Evolutionary conservation across 2,888 invertebrate species (phyloP).

Genomic region (Oasisia sp.): DNA sequence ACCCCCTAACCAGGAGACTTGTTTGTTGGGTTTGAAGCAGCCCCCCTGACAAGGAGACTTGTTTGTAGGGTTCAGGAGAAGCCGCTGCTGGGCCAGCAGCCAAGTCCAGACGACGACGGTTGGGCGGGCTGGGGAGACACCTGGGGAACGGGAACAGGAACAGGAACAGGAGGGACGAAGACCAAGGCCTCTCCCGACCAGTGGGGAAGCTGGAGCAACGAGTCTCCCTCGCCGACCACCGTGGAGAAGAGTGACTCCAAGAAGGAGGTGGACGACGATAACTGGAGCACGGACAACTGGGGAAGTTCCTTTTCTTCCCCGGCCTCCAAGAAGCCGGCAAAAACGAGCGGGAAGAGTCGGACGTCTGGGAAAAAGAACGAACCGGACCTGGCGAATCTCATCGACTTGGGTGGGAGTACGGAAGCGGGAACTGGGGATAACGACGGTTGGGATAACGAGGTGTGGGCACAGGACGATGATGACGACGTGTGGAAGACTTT

Average conservation of each 20-base stretch:
- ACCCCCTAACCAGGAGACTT: too few relatives aligned
- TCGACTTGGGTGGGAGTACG: background rate
- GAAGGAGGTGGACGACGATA: background rate
- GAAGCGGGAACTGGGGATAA: background rate
- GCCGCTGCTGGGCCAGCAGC: background rate
- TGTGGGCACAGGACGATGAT: background rate
- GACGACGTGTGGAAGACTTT: background rate
- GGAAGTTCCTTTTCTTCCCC: background rate
- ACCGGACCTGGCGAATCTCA: background rate
- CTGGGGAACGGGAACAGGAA: background rate
- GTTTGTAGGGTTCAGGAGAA: background rate
- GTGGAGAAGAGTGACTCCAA: background rate
- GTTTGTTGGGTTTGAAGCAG: background rate
- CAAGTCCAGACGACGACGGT: background rate
- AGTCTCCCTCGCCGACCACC: background rate
- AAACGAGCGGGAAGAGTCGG: background rate
- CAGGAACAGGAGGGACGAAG: background rate
- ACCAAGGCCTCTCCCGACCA: background rate
- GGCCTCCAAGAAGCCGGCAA: background rate
- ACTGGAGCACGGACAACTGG: background rate
- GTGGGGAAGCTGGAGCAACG: background rate
- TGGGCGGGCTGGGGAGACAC: background rate
- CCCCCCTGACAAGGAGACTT: too few relatives aligned
- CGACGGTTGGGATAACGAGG: background rate
- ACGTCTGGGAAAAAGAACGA: background rate